Evolutionary conservation across 2,888 invertebrate genomes (phyloP).

Genomic region (Pocota personata): DNA sequence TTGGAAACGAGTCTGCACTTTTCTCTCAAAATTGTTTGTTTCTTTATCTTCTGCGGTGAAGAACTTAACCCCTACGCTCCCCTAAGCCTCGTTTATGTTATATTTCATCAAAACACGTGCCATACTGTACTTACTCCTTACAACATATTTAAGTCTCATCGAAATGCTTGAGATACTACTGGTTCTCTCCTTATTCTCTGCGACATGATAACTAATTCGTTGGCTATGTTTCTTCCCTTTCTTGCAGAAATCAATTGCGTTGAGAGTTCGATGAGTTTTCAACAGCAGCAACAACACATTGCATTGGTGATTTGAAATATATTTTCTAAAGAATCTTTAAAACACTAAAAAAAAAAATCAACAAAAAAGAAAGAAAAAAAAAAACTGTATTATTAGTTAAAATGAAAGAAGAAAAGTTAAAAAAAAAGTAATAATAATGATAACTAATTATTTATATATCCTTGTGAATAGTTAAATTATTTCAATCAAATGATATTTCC

Average conservation of each 20-base stretch:
- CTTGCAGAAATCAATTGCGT: slow-evolving; percentile 80
- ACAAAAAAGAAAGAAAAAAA: slow-evolving; percentile 25
- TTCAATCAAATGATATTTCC: slow-evolving; percentile 71
- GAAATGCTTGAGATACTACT: neutral
- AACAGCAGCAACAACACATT: slow-evolving; percentile 43
- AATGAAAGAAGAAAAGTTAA: slow-evolving; percentile 29
- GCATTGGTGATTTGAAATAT: slow-evolving; percentile 68
- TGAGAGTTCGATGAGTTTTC: slow-evolving; percentile 73
- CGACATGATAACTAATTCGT: neutral
- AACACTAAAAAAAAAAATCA: slow-evolving; percentile 31
- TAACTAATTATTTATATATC: slow-evolving; percentile 69
- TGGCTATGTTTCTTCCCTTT: neutral
- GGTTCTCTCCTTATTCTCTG: neutral
- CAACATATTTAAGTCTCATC: neutral
- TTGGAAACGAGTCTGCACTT: no score
- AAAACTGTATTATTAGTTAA: slow-evolving; percentile 71
- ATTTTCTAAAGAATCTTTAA: slow-evolving; percentile 64
- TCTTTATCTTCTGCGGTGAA: no score
- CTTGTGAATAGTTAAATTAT: slow-evolving; percentile 74
- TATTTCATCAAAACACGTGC: no score
- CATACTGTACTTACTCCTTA: neutral
- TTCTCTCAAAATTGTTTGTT: no score
- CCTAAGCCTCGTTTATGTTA: no score
- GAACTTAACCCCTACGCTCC: no score
- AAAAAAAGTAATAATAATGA: slow-evolving; percentile 37